Base-by-base conservation (phyloP, 1,140 invertebrate species). In the Proales similis region DNA sequence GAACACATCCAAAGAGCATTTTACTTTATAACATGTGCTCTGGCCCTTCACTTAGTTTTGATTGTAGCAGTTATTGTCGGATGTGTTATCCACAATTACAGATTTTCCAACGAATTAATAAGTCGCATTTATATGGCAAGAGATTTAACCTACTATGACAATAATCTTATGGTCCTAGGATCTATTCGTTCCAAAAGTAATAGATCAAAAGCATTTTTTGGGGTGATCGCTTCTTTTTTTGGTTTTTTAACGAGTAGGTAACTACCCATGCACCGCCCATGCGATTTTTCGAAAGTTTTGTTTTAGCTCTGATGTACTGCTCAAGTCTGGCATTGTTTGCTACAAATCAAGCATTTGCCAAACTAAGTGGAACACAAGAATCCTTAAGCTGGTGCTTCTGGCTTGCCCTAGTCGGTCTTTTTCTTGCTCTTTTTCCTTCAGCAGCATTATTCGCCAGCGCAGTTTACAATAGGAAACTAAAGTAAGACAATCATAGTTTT, bases 361-460 rank as follows among this genome's bases (percentile, higher is more conserved):
- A 36, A 14, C 9, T 36, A 9, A 57, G 22, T 39, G 36, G 32
- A 17, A 22, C 39, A 3, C 27, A 26, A 20, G 36, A 43, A 42
- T 42, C 26, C 30, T 19, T 57, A n/a, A 42, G 36, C 20, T 57
- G 39, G 19, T 57, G 51, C 32, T 57, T 57, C 45, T 57, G 51
- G 51, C 45, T 57, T 57, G 39, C 51, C 11, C 17, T 26, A 24
- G 45, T 57, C 19, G 51, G 51, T 29, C 45, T 57, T 42, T 57
- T 57, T 2, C 36, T 27, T 3, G 45, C 51, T 9, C 32, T 57
- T 7, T 24, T 39, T 3, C 45, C 51, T n/a, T n/a, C n/a, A n/a
- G n/a, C n/a, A n/a, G n/a, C n/a, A n/a, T n/a, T n/a, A n/a, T n/a
- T n/a, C n/a, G n/a, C n/a, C n/a, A n/a, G n/a, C n/a, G n/a, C n/a